phyloP scores from a whole-genome alignment of 2,113 vertebrate species.

The Ictalurus punctatus region DNA sequence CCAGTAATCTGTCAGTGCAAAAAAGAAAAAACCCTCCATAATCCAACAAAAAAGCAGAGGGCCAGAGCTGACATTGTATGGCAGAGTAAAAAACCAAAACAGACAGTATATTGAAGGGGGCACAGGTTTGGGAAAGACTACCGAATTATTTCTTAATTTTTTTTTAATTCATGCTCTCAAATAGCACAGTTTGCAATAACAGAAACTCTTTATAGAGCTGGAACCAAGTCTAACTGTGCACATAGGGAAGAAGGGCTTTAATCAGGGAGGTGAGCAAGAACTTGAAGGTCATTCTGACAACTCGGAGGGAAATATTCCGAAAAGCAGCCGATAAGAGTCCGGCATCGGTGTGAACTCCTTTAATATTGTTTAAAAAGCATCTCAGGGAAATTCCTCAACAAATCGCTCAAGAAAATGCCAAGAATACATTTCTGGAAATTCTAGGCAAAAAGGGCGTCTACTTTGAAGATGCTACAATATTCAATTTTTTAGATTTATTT shows the following conservation, averaged over 20 bases:
- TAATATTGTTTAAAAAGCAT: too few relatives aligned
- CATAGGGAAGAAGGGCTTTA: background rate
- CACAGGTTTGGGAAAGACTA: background rate
- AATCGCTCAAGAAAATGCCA: too few relatives aligned
- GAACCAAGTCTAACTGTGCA: background rate
- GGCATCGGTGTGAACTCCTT: too few relatives aligned
- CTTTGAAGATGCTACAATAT: too few relatives aligned
- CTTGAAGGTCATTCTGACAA: background rate
- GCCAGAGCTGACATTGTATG: background rate
- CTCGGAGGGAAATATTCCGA: too few relatives aligned
- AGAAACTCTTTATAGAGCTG: background rate
- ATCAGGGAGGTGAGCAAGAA: constrained; percentile 8
- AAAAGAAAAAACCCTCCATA: background rate
- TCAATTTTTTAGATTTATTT: too few relatives aligned
- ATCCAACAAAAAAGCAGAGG: background rate
- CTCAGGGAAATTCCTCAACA: too few relatives aligned
- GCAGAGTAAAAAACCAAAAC: background rate
- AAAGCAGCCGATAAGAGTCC: too few relatives aligned
- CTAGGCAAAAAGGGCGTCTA: too few relatives aligned
- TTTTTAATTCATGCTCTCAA: too few relatives aligned
- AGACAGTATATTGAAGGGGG: background rate
- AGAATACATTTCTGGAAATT: too few relatives aligned
- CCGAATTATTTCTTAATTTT: background rate
- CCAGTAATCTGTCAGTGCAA: background rate
- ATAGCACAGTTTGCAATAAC: background rate